Evolutionary conservation across 2,888 invertebrate species (phyloP), one percentile per base, ranked within the genome.

Genomic region (Sphaeridia pumilis): DNA sequence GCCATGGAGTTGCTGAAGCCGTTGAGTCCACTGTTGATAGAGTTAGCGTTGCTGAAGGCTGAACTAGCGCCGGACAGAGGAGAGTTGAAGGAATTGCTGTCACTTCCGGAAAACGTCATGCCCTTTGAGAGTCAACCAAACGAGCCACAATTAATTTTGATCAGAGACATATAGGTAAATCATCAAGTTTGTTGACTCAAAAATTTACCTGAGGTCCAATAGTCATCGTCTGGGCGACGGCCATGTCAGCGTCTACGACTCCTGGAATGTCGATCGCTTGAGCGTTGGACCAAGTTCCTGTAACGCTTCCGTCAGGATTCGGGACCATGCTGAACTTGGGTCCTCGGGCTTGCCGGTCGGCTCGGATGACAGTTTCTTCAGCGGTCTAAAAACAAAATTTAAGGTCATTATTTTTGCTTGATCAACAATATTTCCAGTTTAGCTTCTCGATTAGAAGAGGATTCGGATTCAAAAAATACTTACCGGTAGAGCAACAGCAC

Each of bases 291-390:
- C 38, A 41, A 1, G 27, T 21, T n/a, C 49, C 42, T 2, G 38
- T 12, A n/a, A 49, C n/a, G 22, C 27, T 2, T 2, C 49, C 49
- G 28, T 49, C 49, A 1, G 49, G 49, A 49, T 24, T 49, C 3
- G 24, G 25, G 17, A 22, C 17, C 5, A 49, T 17, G 2, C 21
- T 42, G 5, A 49, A 41, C n/a, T n/a, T n/a, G n/a, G n/a, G n/a
- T n/a, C n/a, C n/a, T n/a, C n/a, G n/a, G n/a, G n/a, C n/a, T n/a
- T n/a, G n/a, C n/a, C n/a, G n/a, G n/a, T n/a, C n/a, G n/a, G n/a
- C n/a, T n/a, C n/a, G n/a, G n/a, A n/a, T n/a, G n/a, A n/a, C n/a
- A n/a, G n/a, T n/a, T n/a, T n/a, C n/a, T n/a, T n/a, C n/a, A n/a
- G n/a, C n/a, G n/a, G n/a, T n/a, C n/a, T n/a, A n/a, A n/a, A n/a